Conservation (phyloP, 2,797 vertebrate species). For the Miichthys miiuy region DNA sequence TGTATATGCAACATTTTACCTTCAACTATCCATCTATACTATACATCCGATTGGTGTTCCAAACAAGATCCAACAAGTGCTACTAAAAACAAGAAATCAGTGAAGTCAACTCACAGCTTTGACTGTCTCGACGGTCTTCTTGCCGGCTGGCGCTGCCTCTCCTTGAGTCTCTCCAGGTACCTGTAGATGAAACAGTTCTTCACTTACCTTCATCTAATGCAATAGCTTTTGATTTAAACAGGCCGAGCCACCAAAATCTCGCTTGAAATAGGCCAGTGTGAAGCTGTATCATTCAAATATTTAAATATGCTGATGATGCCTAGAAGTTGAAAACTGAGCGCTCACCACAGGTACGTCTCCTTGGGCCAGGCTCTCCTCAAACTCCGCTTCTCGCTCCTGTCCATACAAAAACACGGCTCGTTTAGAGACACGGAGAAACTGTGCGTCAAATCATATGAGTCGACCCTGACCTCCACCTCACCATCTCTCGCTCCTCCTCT, state of each 20-base stretch:
- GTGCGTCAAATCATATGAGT: rapidly evolving
- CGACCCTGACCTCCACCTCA: slow-evolving; percentile 67
- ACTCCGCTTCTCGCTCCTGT: slow-evolving; percentile 95
- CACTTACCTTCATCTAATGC: neutral
- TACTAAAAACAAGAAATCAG: neutral
- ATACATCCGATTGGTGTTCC: no score
- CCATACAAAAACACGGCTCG: neutral
- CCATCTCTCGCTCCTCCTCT: slow-evolving; percentile 96
- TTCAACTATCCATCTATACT: neutral
- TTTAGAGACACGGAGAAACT: neutral
- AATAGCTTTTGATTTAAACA: neutral
- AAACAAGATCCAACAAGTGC: neutral
- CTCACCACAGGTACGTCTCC: slow-evolving; percentile 93
- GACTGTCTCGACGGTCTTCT: slow-evolving; percentile 95
- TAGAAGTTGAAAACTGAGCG: neutral
- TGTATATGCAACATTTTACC: no score
- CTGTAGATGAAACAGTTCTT: slow-evolving; percentile 71
- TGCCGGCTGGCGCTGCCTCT: slow-evolving; percentile 91
- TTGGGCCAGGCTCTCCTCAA: slow-evolving; percentile 93
- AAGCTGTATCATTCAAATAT: neutral
- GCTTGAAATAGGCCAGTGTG: neutral
- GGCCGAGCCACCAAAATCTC: neutral
- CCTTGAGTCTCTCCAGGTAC: slow-evolving; percentile 93
- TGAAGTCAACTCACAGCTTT: slow-evolving; percentile 91
- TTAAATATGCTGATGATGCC: rapidly evolving